Base-by-base conservation (phyloP, 1,140 invertebrate genomes). In the Nautilus pompilius region DNA sequence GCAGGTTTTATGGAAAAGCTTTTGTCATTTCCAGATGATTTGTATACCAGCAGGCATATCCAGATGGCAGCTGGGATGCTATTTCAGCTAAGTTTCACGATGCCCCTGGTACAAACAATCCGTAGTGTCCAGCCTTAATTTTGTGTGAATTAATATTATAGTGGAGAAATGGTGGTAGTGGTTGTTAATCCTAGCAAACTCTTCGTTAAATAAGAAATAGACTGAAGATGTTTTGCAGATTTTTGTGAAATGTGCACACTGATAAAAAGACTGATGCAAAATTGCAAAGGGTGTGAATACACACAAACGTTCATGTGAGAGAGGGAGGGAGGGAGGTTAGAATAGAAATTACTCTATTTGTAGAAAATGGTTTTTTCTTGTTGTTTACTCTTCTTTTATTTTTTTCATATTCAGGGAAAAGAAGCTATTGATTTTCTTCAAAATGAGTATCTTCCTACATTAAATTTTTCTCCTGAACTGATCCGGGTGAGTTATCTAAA, bases 351-450 rank as follows among this genome's bases (percentile, higher is more conserved):
- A 3, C n/a, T 56, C 20, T 29, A 46, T 53, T 62, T 57, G 28
- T 53, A 49, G 28, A 30, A 58, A 48, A 26, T 13, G 33, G 3
- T 24, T 66, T 48, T 5, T 59, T 15, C n/a, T 5, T 33, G 51
- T 30, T 58, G 24, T 29, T 20, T 17, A 63, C 67, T 22, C 30
- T 66, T 46, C 30, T 54, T n/a, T 63, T 56, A 45, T 17, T 58
- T 58, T 60, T 61, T 58, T 65, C 24, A 33, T 46, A 57, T 74
- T 22, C 60, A 84, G 82, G 85, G 84, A 15, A 82, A 84, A 30
- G 85, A 86, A 66, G 74, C 85, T 60, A 66, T 84, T 2, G 76
- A 68, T 2, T 86, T 79, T 75, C 69, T 87, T 22, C 79, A 82
- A 57, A 71, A 63, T 15, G 76, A 82, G 5, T 85, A 85, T 68